These are phyloP conservation scores for Gopherus evgoodei DNA, from an alignment of 2,113 vertebrate genomes.

Conservation along the genomic window DNA sequence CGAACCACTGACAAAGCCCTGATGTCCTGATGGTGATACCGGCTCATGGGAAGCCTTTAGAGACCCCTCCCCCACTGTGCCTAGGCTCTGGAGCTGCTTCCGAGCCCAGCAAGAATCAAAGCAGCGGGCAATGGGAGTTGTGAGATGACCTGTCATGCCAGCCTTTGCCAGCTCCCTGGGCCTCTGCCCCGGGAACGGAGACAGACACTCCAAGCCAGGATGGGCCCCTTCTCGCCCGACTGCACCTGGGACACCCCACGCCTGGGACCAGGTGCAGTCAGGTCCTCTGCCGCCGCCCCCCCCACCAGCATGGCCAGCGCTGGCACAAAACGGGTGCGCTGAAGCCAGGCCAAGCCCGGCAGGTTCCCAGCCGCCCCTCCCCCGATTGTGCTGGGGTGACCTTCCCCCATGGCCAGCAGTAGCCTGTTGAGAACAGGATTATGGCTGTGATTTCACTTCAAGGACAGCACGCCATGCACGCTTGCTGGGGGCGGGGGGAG, in stretches of 20 bases:
- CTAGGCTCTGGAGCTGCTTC: too few relatives aligned
- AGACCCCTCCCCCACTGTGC: too few relatives aligned
- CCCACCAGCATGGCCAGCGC: fast-evolving
- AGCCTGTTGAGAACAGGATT: not conserved
- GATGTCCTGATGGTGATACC: not conserved
- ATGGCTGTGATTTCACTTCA: not conserved
- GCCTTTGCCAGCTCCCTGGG: not conserved
- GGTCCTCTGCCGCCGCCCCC: fast-evolving
- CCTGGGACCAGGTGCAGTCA: not conserved
- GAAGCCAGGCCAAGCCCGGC: fast-evolving
- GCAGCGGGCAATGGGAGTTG: not conserved
- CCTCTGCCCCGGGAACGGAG: too few relatives aligned
- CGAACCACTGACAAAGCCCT: not conserved
- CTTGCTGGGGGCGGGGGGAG: not conserved
- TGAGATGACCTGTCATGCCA: not conserved
- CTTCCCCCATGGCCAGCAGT: not conserved
- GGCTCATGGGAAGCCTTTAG: not conserved
- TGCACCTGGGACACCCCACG: too few relatives aligned
- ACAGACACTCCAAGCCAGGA: too few relatives aligned
- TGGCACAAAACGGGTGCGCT: fast-evolving
- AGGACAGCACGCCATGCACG: not conserved
- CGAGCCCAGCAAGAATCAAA: too few relatives aligned
- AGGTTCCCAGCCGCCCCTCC: fast-evolving
- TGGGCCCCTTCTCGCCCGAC: not conserved
- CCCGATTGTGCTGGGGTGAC: not conserved